These are phyloP conservation scores for Hofmannophila pseudospretella DNA, from an alignment of 2,888 invertebrate genomes.

Conservation along the genomic window DNA sequence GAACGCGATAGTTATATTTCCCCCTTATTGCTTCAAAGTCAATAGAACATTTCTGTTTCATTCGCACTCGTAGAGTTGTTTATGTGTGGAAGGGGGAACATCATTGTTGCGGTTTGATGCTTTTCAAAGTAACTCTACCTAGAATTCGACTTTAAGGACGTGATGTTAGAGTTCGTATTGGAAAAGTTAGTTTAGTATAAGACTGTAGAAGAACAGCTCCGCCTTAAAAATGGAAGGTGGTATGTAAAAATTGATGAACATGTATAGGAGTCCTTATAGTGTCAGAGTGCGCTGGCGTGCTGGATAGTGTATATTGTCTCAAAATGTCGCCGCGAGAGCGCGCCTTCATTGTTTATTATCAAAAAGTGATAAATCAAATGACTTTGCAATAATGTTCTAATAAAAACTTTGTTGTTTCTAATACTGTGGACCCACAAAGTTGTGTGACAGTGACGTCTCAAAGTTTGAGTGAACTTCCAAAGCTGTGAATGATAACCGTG, in stretches of 20 bases:
- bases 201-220: slow-evolving; percentile 69
- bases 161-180: slow-evolving; percentile 17
- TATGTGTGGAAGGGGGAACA: slow-evolving; percentile 55
- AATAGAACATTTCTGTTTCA: slow-evolving; percentile 43
- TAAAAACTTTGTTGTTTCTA: slow-evolving; percentile 31
- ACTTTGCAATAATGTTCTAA: slow-evolving; percentile 58
- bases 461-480: slow-evolving; percentile 21
- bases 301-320: slow-evolving; percentile 76
- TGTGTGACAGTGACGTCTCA: slow-evolving; percentile 23
- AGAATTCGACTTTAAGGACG: slow-evolving; percentile 16
- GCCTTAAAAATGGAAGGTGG: slow-evolving; percentile 79
- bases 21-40: slow-evolving; percentile 23
- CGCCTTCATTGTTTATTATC: slow-evolving; percentile 69
- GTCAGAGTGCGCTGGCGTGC: slow-evolving; percentile 76
- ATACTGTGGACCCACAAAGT: slow-evolving; percentile 28
- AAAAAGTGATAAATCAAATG: slow-evolving; percentile 76
- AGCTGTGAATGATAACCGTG: slow-evolving; percentile 13
- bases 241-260: slow-evolving; percentile 79
- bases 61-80: slow-evolving; percentile 40
- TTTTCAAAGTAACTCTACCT: slow-evolving; percentile 17
- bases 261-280: slow-evolving; percentile 77
- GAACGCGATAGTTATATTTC: slow-evolving; percentile 36
- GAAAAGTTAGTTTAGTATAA: slow-evolving; percentile 22
- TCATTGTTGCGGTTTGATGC: slow-evolving; percentile 48
- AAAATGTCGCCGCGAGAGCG: slow-evolving; percentile 69